Evolutionary conservation across 2,888 invertebrate species (phyloP).

Genomic region (Tyria jacobaeae): DNA sequence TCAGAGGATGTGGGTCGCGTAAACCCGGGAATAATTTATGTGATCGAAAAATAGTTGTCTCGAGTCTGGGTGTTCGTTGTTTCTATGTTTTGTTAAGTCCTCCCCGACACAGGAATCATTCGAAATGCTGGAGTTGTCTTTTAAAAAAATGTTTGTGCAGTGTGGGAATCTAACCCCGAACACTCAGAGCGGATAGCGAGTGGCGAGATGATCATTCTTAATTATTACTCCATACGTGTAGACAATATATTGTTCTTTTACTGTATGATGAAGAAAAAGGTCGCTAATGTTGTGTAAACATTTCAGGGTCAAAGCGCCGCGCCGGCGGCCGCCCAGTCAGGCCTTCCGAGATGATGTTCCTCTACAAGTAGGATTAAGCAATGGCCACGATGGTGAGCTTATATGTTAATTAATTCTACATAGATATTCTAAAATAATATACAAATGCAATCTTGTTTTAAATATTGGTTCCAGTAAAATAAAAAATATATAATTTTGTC

Average conservation of each 20-base stretch:
- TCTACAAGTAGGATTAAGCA: conserved; percentile 76
- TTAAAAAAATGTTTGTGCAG: neutral
- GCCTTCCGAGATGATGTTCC: conserved; percentile 78
- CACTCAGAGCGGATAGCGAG: neutral
- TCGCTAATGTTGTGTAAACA: neutral
- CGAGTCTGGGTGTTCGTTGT: no score
- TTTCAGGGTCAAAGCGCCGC: conserved; percentile 86
- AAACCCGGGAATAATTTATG: no score
- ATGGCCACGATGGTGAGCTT: conserved; percentile 77
- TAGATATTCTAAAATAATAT: neutral
- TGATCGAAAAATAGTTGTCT: no score
- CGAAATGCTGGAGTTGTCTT: no score
- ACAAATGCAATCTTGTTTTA: neutral
- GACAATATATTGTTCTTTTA: neutral
- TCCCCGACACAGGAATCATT: no score
- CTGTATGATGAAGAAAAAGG: neutral
- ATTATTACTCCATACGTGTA: neutral
- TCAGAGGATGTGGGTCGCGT: no score
- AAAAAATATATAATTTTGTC: no score
- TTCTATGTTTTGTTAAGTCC: no score
- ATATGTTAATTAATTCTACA: neutral
- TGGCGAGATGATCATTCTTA: neutral
- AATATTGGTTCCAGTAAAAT: neutral
- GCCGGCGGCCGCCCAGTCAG: conserved; percentile 87
- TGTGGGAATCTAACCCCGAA: neutral